Percentiles rank a stretch among this genome's conserved stretches.
phyloP scores from a whole-genome alignment of 2,113 vertebrate species.

The Delphinus delphis region DNA sequence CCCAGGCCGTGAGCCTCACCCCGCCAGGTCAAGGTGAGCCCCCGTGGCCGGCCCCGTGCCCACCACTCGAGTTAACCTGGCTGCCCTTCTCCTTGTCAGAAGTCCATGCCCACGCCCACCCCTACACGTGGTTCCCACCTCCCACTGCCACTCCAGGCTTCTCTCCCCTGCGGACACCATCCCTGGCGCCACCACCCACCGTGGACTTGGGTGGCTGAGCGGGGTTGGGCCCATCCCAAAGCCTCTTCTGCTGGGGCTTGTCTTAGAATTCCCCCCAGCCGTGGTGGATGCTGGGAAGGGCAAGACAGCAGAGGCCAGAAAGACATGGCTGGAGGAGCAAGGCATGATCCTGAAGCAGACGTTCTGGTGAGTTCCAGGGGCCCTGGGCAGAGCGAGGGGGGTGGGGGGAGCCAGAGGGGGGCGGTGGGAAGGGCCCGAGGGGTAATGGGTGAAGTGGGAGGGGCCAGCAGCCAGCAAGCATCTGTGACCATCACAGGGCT shows the following conservation, averaged over 20 bases:
- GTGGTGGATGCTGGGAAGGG: constrained; percentile 90
- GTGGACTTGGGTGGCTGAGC: not conserved
- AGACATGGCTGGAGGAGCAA: constrained; percentile 91
- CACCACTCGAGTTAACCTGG: accelerated
- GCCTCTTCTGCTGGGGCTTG: not conserved
- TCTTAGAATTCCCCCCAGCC: constrained; percentile 85
- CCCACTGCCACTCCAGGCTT: not conserved
- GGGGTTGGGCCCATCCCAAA: not conserved
- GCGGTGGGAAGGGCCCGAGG: not conserved
- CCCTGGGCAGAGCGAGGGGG: accelerated
- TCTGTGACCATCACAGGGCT: not conserved
- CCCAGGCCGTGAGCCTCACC: constrained; percentile 90
- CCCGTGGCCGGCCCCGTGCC: accelerated
- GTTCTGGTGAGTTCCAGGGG: constrained; percentile 86
- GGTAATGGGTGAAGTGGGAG: too few relatives aligned
- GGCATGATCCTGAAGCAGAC: constrained; percentile 92
- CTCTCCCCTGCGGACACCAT: not conserved
- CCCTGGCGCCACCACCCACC: accelerated
- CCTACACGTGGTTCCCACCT: not conserved
- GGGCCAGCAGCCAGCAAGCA: accelerated
- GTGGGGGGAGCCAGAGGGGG: accelerated
- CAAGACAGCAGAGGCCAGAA: constrained; percentile 87
- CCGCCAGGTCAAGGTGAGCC: constrained; percentile 89
- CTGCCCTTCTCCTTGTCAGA: not conserved
- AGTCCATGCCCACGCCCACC: accelerated